Percentiles rank a stretch among this genome's conserved stretches.
Evolutionary conservation across 2,797 vertebrate species (phyloP).

Genomic region (Tympanoctomys barrerae): DNA sequence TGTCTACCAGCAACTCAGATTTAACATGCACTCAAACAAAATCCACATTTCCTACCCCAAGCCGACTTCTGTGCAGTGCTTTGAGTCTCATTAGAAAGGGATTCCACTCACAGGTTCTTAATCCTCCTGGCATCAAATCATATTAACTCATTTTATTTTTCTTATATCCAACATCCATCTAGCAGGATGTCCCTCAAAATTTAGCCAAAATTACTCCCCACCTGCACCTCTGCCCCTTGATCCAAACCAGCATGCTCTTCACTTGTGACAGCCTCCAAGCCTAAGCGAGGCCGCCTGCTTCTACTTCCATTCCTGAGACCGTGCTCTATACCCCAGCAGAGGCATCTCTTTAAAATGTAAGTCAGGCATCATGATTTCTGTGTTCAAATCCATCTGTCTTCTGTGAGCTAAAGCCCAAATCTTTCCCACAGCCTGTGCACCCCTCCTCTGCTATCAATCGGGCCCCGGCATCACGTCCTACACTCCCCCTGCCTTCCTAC

Average conservation of each 20-base stretch:
- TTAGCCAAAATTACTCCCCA: background rate
- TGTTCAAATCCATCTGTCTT: background rate
- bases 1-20: background rate
- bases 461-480: background rate
- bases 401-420: background rate
- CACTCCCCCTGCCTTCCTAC: fast-evolving
- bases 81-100: background rate
- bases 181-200: background rate
- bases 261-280: background rate
- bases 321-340: background rate
- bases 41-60: background rate
- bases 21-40: background rate
- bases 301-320: background rate
- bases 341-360: background rate
- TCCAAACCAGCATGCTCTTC: background rate
- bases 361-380: too few species aligned
- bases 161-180: background rate
- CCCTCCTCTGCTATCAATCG: background rate
- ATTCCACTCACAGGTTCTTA: background rate
- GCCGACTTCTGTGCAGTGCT: background rate
- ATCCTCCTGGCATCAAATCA: background rate
- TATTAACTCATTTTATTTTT: background rate
- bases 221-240: background rate
- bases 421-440: background rate
- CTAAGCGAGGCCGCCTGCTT: background rate